These are phyloP conservation scores for Enteromius argenteus DNA, from an alignment of 2,797 vertebrate genomes.

Conservation along the genomic window DNA sequence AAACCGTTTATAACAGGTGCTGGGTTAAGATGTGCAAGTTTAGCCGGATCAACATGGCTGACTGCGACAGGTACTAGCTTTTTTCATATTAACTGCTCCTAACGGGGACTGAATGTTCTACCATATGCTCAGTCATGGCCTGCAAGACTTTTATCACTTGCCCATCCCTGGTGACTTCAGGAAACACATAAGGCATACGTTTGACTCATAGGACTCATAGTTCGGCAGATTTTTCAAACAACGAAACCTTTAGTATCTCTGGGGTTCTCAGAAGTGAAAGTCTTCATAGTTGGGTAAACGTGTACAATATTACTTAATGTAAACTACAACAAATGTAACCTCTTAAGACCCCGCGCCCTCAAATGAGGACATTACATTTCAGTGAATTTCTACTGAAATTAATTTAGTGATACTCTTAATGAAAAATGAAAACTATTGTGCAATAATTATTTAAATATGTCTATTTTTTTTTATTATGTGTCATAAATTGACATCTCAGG, in stretches of 20 bases:
- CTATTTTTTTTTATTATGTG: too few relatives aligned
- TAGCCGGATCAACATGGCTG: conserved; percentile 22
- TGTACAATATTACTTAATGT: background rate
- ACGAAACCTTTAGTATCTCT: background rate
- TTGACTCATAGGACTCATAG: too few relatives aligned
- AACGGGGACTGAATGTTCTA: conserved; percentile 17
- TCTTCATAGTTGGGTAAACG: background rate
- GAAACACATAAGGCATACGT: background rate
- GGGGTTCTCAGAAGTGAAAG: background rate
- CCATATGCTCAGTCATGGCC: conserved; percentile 34
- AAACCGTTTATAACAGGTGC: conserved; percentile 28
- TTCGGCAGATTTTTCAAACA: background rate
- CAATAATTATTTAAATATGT: too few relatives aligned
- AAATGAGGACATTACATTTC: too few relatives aligned
- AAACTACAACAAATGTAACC: background rate
- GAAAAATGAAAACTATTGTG: too few relatives aligned
- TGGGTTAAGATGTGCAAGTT: conserved; percentile 13
- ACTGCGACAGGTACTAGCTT: background rate
- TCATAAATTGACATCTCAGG: too few relatives aligned
- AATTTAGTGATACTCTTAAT: too few relatives aligned
- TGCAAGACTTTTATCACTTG: conserved; percentile 30
- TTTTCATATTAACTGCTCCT: conserved; percentile 20
- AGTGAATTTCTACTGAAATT: too few relatives aligned
- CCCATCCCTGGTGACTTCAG: conserved; percentile 5
- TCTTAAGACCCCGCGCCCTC: too few relatives aligned